Evolutionary conservation across 2,797 vertebrate genomes (phyloP), one percentile per base, ranked within the genome.

Genomic region (Austrolebias charrua): DNA sequence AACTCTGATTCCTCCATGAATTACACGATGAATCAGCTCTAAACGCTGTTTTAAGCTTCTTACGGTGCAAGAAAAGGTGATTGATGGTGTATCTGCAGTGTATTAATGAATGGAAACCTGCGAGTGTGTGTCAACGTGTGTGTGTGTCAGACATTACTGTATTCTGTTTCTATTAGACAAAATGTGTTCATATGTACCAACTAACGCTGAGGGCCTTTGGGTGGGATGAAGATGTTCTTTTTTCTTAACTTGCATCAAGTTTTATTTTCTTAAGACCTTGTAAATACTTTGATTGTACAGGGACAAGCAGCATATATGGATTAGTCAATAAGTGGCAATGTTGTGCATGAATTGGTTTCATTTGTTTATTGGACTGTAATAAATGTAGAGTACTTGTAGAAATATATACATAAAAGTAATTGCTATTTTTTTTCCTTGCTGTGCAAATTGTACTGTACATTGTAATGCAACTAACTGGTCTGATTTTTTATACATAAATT

Each of bases 181-280:
- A 63, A 71, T 56, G 42, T 73, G 73, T 84, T 85, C 45, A 69
- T 56, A 76, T 84, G 52, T 86, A 87, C 80, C 86, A 88, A 88
- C 78, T 67, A 79, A 75, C 80, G 78, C 84, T 85, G 76, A 86
- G 79, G 76, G 74, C 86, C 93, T 94, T 93, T 91, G 93, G 92
- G 93, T 92, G 92, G 91, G 88, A 87, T 89, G 83, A 79, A 85
- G 81, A 72, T 82, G 88, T 89, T 1, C 74, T 47, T 94, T 95
- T 93, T 91, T 95, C 94, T 97, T 98, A 97, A 98, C 97, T 98
- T 99, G 96, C 96, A 98, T 99, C 96, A 98, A 98, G 96, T 99
- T 97, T 91, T 68, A 43, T 78, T 91, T 94, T 93, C 93, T 80
- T 94, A 82, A 76, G 63, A 92, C 88, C 86, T 95, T 94, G 95